These are phyloP conservation scores for Typhlichthys subterraneus DNA, from an alignment of 2,797 vertebrate genomes.

Conservation along the genomic window DNA sequence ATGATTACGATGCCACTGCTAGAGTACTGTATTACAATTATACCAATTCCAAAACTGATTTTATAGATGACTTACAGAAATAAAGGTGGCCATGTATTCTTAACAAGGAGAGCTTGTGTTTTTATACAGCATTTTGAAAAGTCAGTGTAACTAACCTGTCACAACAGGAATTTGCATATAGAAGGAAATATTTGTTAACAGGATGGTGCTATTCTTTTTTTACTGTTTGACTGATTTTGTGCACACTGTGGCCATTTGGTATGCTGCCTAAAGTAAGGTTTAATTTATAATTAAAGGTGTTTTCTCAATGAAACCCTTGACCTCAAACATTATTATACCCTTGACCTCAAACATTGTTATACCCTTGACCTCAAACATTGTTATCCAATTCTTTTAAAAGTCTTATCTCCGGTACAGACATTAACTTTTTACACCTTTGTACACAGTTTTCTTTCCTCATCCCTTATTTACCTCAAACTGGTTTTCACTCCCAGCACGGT, in stretches of 20 bases:
- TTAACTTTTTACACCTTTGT: not conserved
- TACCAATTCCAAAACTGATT: constrained; percentile 21
- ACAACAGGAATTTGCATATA: not conserved
- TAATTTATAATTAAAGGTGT: too few species aligned
- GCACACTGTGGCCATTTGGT: not conserved
- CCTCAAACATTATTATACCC: not conserved
- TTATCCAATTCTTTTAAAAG: not conserved
- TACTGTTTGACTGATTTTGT: not conserved
- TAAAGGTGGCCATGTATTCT: not conserved
- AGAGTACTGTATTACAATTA: not conserved
- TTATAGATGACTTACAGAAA: too few species aligned
- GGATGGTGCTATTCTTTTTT: not conserved
- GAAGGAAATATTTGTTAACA: too few species aligned
- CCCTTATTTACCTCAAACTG: constrained; percentile 24
- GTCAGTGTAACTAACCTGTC: constrained; percentile 4
- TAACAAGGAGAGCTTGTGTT: not conserved
- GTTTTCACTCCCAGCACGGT: constrained; percentile 12
- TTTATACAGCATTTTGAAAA: not conserved
- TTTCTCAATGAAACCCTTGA: too few species aligned
- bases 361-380: not conserved
- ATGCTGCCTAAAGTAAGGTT: not conserved
- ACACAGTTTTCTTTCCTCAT: constrained; percentile 1
- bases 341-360: not conserved
- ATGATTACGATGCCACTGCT: not conserved
- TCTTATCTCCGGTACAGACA: not conserved